Base-by-base conservation (phyloP, 2,797 vertebrate species). In the Austrolebias charrua region DNA sequence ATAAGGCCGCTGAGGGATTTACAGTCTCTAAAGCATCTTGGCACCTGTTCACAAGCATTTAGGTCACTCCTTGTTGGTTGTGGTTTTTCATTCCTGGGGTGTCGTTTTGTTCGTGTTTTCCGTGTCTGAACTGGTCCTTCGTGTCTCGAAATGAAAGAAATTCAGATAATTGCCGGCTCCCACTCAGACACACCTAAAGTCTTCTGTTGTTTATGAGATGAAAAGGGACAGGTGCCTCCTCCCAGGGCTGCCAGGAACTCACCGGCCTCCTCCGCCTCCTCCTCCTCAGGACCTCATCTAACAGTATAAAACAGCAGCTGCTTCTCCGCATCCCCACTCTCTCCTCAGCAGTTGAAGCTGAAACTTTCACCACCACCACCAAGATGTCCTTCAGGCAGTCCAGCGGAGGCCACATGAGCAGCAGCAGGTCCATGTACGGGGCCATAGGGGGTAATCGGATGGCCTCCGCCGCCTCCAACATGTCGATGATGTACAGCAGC, bases 341-440 rank as follows among this genome's bases (percentile, higher is more conserved):
- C 72, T 77, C 66, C 60, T 56, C 70, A 80, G 55, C 74, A 68
- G 62, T 73, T 66, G 75, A 66, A 78, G 77, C 82, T 79, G 77
- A 71, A 69, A 45, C 11, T 29, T 5, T 62, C 66, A 47, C 6
- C 71, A 31, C 11, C 55, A 63, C 6, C 71, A 31, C 11, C 60
- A 63, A 68, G 66, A 16, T 14, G 1, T 6, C 19, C 51, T 0
- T 50, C 11, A 20, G 0, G 14, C 1, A 0, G 0, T 0, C 0
- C 1, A 33, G 60, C 0, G 28, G 79, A 3, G 16, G 78, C 6
- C n/a, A 14, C 45, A 6, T 0, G 42, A 1, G 24, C 59, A 81
- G 86, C 72, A 92, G 90, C 3, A 1, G 3, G 1, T 81, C 78
- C 24, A 50, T 94, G 78, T 73, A 92, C 0, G 91, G 88, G 0